Conservation (phyloP, 2,797 vertebrate species). For the Zenarchopterus dispar region DNA sequence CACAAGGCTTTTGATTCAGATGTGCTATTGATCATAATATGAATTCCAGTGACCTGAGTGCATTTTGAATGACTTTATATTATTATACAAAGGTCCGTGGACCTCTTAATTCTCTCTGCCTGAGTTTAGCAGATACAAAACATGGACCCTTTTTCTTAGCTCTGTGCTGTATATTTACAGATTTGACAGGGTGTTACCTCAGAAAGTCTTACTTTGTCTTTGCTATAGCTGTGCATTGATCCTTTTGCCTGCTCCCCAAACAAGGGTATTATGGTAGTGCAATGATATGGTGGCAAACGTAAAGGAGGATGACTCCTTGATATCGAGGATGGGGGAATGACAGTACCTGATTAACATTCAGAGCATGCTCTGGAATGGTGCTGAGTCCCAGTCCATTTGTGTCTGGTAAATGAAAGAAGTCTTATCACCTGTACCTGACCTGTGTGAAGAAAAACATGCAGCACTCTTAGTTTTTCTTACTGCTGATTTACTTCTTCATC, state of each 20-base stretch:
- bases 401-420: constrained; percentile 63
- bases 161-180: constrained; percentile 18
- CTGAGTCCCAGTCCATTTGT: constrained; percentile 63
- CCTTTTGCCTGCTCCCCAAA: constrained; percentile 40
- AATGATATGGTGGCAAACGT: constrained; percentile 31
- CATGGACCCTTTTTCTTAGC: constrained; percentile 42
- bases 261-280: constrained; percentile 45
- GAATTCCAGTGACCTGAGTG: constrained; percentile 41
- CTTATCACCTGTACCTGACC: constrained; percentile 52
- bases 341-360: constrained; percentile 73
- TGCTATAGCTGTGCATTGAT: constrained; percentile 56
- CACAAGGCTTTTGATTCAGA: constrained; percentile 55
- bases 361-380: constrained; percentile 60
- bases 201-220: constrained; percentile 30
- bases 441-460: constrained; percentile 39
- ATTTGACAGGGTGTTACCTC: constrained; percentile 39
- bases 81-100: constrained; percentile 51
- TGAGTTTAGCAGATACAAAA: constrained; percentile 20
- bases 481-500: constrained; percentile 34
- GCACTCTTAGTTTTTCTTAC: constrained; percentile 42
- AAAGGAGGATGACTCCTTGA: constrained; percentile 45
- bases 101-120: constrained; percentile 38
- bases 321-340: constrained; percentile 17
- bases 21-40: constrained; percentile 57
- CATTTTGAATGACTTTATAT: constrained; percentile 57